A percentile compares a stretch with the other conserved stretches of the same genome.
phyloP scores from a whole-genome alignment of 2,888 invertebrate species.

The Pegoplata infirma region DNA sequence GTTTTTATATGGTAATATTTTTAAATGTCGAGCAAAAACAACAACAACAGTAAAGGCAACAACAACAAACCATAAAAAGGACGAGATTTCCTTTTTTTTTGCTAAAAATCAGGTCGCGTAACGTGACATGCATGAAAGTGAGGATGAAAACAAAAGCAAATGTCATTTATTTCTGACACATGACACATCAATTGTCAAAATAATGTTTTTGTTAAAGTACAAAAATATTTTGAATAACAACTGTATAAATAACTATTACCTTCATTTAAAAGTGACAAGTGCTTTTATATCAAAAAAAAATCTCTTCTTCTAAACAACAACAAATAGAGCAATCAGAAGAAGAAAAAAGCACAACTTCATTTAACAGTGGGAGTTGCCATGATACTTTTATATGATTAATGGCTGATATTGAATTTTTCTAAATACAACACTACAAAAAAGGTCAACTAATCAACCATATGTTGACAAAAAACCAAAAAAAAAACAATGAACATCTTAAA shows the following conservation, averaged over 20 bases:
- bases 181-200: constrained; percentile 76
- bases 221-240: too few species aligned
- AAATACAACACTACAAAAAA: constrained; percentile 40
- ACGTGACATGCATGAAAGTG: constrained; percentile 53
- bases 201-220: constrained; percentile 63
- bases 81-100: constrained; percentile 19
- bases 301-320: too few species aligned
- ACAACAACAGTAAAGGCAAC: too few species aligned
- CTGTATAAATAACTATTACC: constrained; percentile 3
- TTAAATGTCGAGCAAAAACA: neutral
- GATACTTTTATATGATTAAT: constrained; percentile 42
- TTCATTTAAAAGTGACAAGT: constrained; percentile 46
- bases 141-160: constrained; percentile 35
- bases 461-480: constrained; percentile 19
- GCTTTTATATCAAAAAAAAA: constrained; percentile 18
- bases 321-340: too few species aligned
- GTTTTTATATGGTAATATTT: constrained; percentile 5
- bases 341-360: constrained; percentile 11
- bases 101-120: constrained; percentile 40
- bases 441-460: constrained; percentile 56
- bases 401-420: constrained; percentile 38
- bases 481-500: too few species aligned
- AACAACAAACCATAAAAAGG: constrained; percentile 20
- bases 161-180: constrained; percentile 66
- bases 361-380: constrained; percentile 40